phyloP scores from a whole-genome alignment of 1,140 invertebrate genomes.

The Apolygus lucorum region DNA sequence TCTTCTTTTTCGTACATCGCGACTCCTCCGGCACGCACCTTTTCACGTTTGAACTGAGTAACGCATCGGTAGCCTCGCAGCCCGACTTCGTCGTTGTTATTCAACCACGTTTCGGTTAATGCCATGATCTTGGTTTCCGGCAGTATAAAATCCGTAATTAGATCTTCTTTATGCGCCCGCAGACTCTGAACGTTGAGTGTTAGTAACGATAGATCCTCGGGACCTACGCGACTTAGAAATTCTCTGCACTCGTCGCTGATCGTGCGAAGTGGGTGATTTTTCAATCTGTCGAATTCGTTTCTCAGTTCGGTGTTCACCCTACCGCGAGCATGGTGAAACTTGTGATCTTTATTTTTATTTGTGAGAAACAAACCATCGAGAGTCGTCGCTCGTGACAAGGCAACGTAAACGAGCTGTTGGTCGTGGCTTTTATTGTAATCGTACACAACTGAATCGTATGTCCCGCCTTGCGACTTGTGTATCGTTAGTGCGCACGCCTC shows the following conservation, averaged over 20 bases:
- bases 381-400: conserved; percentile 31
- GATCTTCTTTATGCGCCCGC: not conserved
- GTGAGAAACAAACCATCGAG: not conserved
- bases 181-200: not conserved
- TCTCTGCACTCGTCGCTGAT: not conserved
- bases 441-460: conserved; percentile 36
- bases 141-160: not conserved
- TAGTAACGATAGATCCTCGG: not conserved
- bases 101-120: not conserved
- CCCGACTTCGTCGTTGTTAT: not conserved
- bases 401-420: conserved; percentile 35
- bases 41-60: no score
- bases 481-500: conserved; percentile 34
- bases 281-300: not conserved
- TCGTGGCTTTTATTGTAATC: conserved; percentile 34
- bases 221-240: not conserved
- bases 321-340: not conserved
- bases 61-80: not conserved
- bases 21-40: not conserved
- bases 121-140: not conserved
- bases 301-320: not conserved
- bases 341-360: not conserved
- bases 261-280: no score
- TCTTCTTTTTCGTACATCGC: not conserved
- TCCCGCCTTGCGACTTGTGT: conserved; percentile 37